Evolutionary conservation across 2,888 invertebrate species (phyloP).

Genomic region (Agrenia bidenticulata): DNA sequence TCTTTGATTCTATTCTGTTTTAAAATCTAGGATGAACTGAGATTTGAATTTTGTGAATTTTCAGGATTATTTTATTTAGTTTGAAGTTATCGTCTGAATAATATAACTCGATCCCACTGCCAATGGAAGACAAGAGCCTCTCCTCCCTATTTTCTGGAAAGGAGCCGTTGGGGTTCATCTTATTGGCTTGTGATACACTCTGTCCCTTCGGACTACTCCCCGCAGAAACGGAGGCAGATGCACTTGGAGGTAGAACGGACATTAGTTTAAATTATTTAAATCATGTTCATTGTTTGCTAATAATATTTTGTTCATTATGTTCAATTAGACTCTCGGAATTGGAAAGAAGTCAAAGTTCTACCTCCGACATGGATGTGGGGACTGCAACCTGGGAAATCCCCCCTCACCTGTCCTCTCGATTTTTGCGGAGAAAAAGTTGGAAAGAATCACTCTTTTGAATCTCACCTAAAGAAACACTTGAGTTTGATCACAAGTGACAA

Average conservation of each 20-base stretch:
- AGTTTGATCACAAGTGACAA: slow-evolving; percentile 9
- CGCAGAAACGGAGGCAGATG: slow-evolving; percentile 5
- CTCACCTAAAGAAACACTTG: slow-evolving; percentile 45
- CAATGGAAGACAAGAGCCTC: neutral
- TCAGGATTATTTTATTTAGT: no score
- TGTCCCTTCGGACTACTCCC: slow-evolving; percentile 23
- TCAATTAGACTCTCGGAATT: slow-evolving; percentile 25
- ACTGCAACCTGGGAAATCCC: slow-evolving; percentile 26
- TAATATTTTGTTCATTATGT: slow-evolving; percentile 2
- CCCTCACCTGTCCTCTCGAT: slow-evolving; percentile 39
- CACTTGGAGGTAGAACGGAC: slow-evolving; percentile 13
- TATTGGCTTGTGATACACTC: neutral
- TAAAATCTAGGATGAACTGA: no score
- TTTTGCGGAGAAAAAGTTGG: slow-evolving; percentile 45
- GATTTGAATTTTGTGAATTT: no score
- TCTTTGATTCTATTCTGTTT: no score
- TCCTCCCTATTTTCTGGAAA: neutral
- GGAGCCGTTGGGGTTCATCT: slow-evolving; percentile 21
- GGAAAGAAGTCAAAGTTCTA: slow-evolving; percentile 42
- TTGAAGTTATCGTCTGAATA: no score
- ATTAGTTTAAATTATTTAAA: neutral
- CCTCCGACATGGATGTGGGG: slow-evolving; percentile 29
- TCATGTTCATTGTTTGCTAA: neutral
- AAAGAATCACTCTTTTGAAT: slow-evolving; percentile 41
- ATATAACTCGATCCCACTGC: neutral